Evolutionary conservation across 2,888 invertebrate species (phyloP).

Genomic region (Sinodicranocentrus sp.): DNA sequence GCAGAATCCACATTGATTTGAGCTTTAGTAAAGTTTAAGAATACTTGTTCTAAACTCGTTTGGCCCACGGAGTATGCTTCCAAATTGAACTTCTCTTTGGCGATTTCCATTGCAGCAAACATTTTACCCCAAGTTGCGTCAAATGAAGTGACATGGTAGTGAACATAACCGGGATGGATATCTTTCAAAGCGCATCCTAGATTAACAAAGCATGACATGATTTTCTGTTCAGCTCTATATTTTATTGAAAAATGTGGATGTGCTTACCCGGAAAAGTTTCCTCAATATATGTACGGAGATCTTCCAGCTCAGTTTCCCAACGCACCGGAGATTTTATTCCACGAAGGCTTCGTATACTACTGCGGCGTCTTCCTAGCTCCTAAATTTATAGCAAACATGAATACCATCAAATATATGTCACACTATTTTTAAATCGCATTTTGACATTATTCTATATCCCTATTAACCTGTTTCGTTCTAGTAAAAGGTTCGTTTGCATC

Average conservation of each 20-base stretch:
- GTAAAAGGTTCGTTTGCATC: slow-evolving; percentile 56
- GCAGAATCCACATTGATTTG: slow-evolving; percentile 64
- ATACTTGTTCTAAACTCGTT: slow-evolving; percentile 88
- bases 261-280: slow-evolving; percentile 72
- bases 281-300: slow-evolving; percentile 74
- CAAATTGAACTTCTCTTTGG: slow-evolving; percentile 81
- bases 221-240: background rate
- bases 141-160: slow-evolving; percentile 61
- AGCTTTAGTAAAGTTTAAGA: slow-evolving; percentile 66
- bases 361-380: slow-evolving; percentile 67
- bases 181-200: slow-evolving; percentile 75
- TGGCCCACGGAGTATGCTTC: slow-evolving; percentile 90
- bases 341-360: slow-evolving; percentile 59
- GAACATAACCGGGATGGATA: slow-evolving; percentile 76
- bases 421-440: background rate
- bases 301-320: slow-evolving; percentile 75
- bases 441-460: background rate
- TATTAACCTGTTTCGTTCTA: slow-evolving; percentile 54
- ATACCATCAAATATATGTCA: no score
- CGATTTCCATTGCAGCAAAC: slow-evolving; percentile 80
- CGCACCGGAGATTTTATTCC: slow-evolving; percentile 57
- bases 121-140: slow-evolving; percentile 84
- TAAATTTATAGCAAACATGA: no score
- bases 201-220: background rate
- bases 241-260: no score